These are phyloP conservation scores for Acrobasis consociella DNA, from an alignment of 2,888 invertebrate genomes.

Conservation along the genomic window DNA sequence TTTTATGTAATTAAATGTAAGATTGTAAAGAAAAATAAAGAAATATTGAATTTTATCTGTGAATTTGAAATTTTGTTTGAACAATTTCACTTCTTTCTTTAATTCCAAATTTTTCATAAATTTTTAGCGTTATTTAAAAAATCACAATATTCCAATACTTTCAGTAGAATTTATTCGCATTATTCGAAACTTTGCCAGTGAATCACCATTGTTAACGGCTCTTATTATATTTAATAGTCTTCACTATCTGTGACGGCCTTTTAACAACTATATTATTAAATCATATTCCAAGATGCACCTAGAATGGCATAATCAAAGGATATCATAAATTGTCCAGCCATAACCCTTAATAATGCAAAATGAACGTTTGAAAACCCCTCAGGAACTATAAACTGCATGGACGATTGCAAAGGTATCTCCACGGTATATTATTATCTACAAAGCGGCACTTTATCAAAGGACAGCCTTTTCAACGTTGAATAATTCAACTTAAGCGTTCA, in stretches of 20 bases:
- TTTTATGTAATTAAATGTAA: too few relatives aligned
- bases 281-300: neutral
- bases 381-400: constrained; percentile 20
- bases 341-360: constrained; percentile 8
- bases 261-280: constrained; percentile 5
- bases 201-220: neutral
- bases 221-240: neutral
- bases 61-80: too few relatives aligned
- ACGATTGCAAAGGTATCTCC: constrained; percentile 3
- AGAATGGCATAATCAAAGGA: constrained; percentile 12
- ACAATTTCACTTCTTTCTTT: too few relatives aligned
- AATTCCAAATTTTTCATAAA: too few relatives aligned
- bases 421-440: constrained; percentile 2
- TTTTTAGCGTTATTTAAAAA: too few relatives aligned
- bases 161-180: too few relatives aligned
- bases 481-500: constrained; percentile 38
- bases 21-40: too few relatives aligned
- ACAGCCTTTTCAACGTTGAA: constrained; percentile 44
- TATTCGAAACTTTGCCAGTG: too few relatives aligned
- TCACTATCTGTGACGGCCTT: neutral
- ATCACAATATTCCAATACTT: too few relatives aligned
- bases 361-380: constrained; percentile 31
- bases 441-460: constrained; percentile 10
- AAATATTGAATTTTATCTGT: too few relatives aligned
- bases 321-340: constrained; percentile 6